These are phyloP conservation scores for Phanerotoma sp. DNA, from an alignment of 2,888 invertebrate genomes.

Conservation along the genomic window DNA sequence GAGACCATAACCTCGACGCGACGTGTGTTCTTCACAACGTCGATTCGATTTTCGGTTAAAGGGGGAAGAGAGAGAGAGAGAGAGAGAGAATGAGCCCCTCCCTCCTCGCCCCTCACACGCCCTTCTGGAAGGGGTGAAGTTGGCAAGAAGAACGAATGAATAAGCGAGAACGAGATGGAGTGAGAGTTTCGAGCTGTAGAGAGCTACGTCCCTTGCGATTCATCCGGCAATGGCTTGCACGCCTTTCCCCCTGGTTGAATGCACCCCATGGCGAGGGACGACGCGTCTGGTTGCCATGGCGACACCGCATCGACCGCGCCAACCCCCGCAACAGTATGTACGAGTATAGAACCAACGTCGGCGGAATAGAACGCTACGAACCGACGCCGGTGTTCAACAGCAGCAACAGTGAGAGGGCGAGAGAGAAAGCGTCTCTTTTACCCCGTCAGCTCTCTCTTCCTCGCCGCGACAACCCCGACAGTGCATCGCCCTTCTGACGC, in stretches of 20 bases:
- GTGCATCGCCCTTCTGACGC: constrained; percentile 51
- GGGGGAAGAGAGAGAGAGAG: constrained; percentile 10
- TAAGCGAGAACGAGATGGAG: background rate
- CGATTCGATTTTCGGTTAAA: constrained; percentile 26
- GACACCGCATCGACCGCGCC: constrained; percentile 62
- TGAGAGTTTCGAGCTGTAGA: constrained; percentile 39
- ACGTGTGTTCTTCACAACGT: constrained; percentile 14
- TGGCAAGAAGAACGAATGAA: background rate
- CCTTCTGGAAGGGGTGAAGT: no score
- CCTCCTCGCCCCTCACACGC: no score
- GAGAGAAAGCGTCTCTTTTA: background rate
- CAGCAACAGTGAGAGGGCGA: no score
- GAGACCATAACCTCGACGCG: constrained; percentile 32
- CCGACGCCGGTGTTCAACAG: constrained; percentile 3
- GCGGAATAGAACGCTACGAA: constrained; percentile 8
- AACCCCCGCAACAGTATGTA: constrained; percentile 36
- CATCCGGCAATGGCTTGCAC: constrained; percentile 47
- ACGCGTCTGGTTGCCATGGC: constrained; percentile 60
- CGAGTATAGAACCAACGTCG: background rate
- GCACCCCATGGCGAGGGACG: constrained; percentile 60
- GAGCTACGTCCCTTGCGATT: constrained; percentile 44
- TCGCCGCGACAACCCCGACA: constrained; percentile 33
- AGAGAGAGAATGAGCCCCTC: constrained; percentile 8
- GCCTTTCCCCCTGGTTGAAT: constrained; percentile 46
- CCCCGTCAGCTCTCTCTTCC: constrained; percentile 21